Conservation (phyloP, 2,888 invertebrate genomes). For the Morinoia aosen region DNA sequence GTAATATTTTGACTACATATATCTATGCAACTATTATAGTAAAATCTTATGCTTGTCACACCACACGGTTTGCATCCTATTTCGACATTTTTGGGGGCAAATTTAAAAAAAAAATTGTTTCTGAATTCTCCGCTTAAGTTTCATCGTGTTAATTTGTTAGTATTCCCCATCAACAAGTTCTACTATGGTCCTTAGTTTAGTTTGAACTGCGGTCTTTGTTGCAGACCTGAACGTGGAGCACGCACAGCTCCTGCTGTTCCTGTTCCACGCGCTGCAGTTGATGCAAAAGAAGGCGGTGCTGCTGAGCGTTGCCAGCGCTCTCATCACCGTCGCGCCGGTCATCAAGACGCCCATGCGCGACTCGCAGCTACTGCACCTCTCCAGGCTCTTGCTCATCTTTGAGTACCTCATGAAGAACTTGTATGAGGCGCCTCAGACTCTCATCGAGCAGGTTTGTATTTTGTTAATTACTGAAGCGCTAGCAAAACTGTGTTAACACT, state of each 20-base stretch:
- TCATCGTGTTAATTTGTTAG: background rate
- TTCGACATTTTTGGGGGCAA: too few relatives aligned
- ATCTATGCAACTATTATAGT: background rate
- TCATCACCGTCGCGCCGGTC: constrained; percentile 77
- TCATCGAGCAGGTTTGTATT: constrained; percentile 83
- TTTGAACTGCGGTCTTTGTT: background rate
- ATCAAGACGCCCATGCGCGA: constrained; percentile 74
- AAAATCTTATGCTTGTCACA: background rate
- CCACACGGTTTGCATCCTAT: too few relatives aligned
- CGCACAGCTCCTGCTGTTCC: constrained; percentile 90
- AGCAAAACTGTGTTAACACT: background rate
- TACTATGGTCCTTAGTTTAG: background rate
- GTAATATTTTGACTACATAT: too few relatives aligned
- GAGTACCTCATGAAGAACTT: constrained; percentile 96
- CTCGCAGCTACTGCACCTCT: constrained; percentile 84
- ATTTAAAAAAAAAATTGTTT: too few relatives aligned
- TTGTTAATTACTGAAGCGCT: background rate
- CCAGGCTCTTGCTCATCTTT: constrained; percentile 86
- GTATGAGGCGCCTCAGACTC: constrained; percentile 89
- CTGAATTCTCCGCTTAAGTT: too few relatives aligned
- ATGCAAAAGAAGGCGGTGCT: constrained; percentile 97
- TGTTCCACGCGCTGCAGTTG: constrained; percentile 93
- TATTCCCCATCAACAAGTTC: background rate
- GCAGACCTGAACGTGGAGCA: constrained; percentile 94
- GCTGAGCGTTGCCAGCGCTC: constrained; percentile 73